These are phyloP conservation scores for Drosophila villosipedis DNA, from an alignment of 2,888 invertebrate genomes.

Conservation along the genomic window DNA sequence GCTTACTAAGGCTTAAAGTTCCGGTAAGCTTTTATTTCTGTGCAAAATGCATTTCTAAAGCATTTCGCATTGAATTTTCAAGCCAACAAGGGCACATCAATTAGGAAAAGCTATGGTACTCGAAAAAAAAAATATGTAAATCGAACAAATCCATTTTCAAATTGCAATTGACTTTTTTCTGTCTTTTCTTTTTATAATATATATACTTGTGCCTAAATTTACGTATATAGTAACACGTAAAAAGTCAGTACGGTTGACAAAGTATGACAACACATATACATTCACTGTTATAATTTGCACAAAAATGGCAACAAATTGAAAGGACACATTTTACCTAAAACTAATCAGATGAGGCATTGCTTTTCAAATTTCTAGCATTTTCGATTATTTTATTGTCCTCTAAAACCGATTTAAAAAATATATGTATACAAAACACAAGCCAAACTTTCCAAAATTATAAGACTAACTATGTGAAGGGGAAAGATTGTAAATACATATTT, in stretches of 20 bases:
- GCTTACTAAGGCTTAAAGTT: conserved; percentile 35
- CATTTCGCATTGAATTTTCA: conserved; percentile 10
- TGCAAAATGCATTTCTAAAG: conserved; percentile 16
- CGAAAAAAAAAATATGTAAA: neutral
- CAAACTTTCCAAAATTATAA: neutral
- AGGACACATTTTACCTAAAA: neutral
- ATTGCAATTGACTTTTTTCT: neutral
- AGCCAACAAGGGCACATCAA: conserved; percentile 11
- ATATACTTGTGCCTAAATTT: neutral
- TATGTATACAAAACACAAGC: neutral
- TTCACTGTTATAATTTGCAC: neutral
- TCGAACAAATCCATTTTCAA: neutral
- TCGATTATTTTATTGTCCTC: neutral
- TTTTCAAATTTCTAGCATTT: neutral
- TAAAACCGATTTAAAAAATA: neutral
- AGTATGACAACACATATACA: neutral
- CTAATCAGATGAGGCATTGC: neutral
- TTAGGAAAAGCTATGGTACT: neutral
- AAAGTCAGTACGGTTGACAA: neutral
- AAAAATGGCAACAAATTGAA: neutral
- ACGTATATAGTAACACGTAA: neutral
- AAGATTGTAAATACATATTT: neutral
- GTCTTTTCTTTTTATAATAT: neutral
- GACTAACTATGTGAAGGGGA: neutral
- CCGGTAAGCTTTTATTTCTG: conserved; percentile 6